Evolutionary conservation across 2,888 invertebrate genomes (phyloP), one percentile per base, ranked within the genome.

Genomic region (Malachius bipustulatus): DNA sequence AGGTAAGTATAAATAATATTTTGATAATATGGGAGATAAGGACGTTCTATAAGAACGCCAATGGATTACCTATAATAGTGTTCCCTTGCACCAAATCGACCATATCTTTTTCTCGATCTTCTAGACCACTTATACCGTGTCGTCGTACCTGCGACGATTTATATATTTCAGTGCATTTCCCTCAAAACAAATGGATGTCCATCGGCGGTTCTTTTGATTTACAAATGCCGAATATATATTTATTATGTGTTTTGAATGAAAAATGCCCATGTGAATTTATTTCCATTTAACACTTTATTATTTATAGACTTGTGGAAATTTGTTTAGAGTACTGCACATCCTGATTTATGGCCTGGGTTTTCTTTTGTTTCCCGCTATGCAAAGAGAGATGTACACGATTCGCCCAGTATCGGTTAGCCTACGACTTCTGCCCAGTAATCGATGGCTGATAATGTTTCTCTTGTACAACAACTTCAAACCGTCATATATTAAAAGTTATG

Each of bases 131-230:
- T 54, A 60, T 61, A n/a, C n/a, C 60, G 61, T 62, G 60, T 60
- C 60, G 55, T n/a, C 56, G 52, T 59, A 60, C 59, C 60, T 59
- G 58, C 49, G 49, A 60, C 58, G 56, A 58, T 59, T 60, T 60
- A 58, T 60, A n/a, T n/a, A 61, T 60, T 62, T 60, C 60, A 60
- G 61, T 61, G 57, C 57, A 59, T 59, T 61, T 60, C 54, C 49
- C 56, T 57, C 57, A 60, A 63, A 63, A 63, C 61, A 61, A 62
- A 62, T 62, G 61, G 55, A 54, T 51, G 52, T 49, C 57, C 54
- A 54, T 56, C 55, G 59, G 57, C 60, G 60, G 60, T 48, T 43
- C 55, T 52, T 60, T 59, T 57, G 55, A 52, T 51, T 55, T 55
- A 49, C 50, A 49, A 54, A 56, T 47, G 55, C 57, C 57, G 57